These are phyloP conservation scores for Archips xylosteana DNA, from an alignment of 2,888 invertebrate genomes.

Conservation along the genomic window DNA sequence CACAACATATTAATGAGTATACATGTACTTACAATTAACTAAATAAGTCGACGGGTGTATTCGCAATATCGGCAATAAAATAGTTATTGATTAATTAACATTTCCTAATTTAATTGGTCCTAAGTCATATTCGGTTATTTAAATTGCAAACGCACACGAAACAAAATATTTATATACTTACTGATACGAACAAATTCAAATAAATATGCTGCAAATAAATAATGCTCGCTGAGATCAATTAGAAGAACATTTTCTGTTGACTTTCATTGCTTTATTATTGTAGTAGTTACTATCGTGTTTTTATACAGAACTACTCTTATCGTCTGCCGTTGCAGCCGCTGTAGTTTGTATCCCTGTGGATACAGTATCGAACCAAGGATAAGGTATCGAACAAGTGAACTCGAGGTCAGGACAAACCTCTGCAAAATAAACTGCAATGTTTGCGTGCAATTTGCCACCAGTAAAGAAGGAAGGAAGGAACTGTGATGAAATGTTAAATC, in stretches of 20 bases:
- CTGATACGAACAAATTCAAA: background rate
- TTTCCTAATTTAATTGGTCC: background rate
- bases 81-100: constrained; percentile 3
- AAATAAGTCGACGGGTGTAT: constrained; percentile 18
- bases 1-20: constrained; percentile 38
- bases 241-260: background rate
- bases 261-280: background rate
- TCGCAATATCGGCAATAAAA: constrained; percentile 27
- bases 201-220: background rate
- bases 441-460: background rate
- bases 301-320: background rate
- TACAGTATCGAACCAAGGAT: background rate
- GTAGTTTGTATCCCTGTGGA: constrained; percentile 8
- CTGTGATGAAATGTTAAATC: background rate
- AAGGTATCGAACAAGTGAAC: constrained; percentile 14
- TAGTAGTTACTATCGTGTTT: background rate
- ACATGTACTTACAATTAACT: constrained; percentile 36
- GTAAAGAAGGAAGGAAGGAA: background rate
- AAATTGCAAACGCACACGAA: background rate
- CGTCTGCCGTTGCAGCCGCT: background rate
- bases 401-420: constrained; percentile 5
- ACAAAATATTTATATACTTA: background rate
- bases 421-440: background rate
- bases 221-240: background rate
- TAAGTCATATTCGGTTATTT: background rate